Evolutionary conservation across 2,888 invertebrate genomes (phyloP), one percentile per base, ranked within the genome.

Genomic region (Ophioninae sp.): DNA sequence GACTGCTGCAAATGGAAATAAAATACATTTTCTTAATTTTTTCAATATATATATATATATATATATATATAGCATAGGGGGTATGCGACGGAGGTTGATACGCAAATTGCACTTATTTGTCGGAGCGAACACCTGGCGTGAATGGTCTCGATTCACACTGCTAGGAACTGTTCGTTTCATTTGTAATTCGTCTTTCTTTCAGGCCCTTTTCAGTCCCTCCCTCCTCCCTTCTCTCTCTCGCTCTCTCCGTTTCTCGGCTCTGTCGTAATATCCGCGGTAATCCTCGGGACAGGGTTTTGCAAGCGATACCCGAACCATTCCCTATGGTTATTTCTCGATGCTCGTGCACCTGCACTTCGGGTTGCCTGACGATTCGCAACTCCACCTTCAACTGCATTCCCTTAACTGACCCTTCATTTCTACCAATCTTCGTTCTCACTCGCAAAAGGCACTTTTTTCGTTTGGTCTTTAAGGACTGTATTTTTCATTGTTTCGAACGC

Each of bases 21-120:
- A 30, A 30, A 30, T 30, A 30, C 30, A 30, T 30, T 30, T 30
- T 30, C 30, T 30, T 30, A 2, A 30, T 30, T 30, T 30, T 30
- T 30, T 30, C 30, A 30, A 50, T 50, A 44, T 44, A 44, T 44
- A 44, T 44, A 44, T 44, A 44, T 44, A 44, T 10, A 62, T 30
- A n/a, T 69, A 62, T 69, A 64, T 13, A 75, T 8, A 64, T 65
- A 61, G 39, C 23, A 67, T 65, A 20, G 20, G 50, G 13, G 37
- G 50, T 30, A 37, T 39, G 23, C 20, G 37, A 68, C 72, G 72
- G 73, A 73, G 72, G 64, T 80, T 77, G 44, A 77, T 83, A 83
- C 80, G 80, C 80, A 83, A 83, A 83, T 83, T 68, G 67, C 68
- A 83, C 80, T 83, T 37, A 83, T 80, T 83, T 73, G 79, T 83